Conservation (phyloP, 2,888 invertebrate species). For the Danaus chrysippus region DNA sequence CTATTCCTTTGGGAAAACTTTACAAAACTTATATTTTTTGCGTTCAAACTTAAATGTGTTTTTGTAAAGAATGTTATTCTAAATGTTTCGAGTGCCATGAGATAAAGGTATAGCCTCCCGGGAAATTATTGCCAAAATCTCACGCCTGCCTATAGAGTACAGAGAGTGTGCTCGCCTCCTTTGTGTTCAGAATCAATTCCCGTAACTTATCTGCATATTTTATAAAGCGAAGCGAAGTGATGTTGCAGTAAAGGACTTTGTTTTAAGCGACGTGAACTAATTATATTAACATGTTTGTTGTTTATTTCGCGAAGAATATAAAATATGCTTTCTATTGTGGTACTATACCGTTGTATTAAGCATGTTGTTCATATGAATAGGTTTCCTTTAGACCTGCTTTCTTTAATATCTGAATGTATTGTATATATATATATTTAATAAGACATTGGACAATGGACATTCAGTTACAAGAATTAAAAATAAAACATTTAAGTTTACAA, state of each 20-base stretch:
- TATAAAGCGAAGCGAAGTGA: slow-evolving; percentile 70
- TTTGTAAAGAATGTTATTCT: slow-evolving; percentile 21
- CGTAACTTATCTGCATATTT: slow-evolving; percentile 77
- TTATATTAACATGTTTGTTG: neutral
- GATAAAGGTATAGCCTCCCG: slow-evolving; percentile 68
- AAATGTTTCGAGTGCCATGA: slow-evolving; percentile 67
- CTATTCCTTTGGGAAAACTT: neutral
- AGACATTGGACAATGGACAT: too few species aligned
- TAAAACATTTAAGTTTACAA: too few species aligned
- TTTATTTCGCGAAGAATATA: slow-evolving; percentile 3
- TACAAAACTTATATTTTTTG: neutral
- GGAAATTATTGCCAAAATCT: slow-evolving; percentile 77
- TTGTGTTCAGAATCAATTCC: slow-evolving; percentile 77
- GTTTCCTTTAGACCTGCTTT: too few species aligned
- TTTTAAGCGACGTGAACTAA: neutral
- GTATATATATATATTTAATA: too few species aligned
- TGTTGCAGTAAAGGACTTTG: slow-evolving; percentile 48
- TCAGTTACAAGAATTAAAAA: too few species aligned
- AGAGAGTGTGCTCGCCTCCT: slow-evolving; percentile 64
- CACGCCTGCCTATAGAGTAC: slow-evolving; percentile 67
- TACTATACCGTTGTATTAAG: too few species aligned
- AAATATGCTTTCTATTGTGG: too few species aligned
- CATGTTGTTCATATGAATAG: too few species aligned
- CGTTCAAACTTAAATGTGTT: slow-evolving; percentile 10
- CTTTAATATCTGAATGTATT: too few species aligned